phyloP scores from a whole-genome alignment of 2,888 invertebrate species.

The Ichneumon xanthorius region DNA sequence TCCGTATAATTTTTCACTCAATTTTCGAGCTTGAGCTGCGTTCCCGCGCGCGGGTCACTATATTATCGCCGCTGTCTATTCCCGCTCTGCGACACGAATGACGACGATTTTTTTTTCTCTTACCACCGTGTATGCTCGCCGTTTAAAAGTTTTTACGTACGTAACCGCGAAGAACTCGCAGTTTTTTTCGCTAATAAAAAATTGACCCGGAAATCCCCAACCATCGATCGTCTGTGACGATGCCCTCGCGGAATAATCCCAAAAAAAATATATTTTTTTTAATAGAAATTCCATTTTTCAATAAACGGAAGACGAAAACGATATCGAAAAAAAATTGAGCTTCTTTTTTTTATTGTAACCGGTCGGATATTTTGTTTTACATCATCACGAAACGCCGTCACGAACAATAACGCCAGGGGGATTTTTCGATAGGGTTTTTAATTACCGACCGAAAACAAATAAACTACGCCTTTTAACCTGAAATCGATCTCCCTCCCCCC shows the following conservation, averaged over 20 bases:
- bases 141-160: background rate
- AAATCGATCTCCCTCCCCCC: background rate
- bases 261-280: too few relatives aligned
- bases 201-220: background rate
- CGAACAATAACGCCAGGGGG: background rate
- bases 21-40: constrained; percentile 32
- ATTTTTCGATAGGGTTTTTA: background rate
- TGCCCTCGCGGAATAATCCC: too few relatives aligned
- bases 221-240: background rate
- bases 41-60: background rate
- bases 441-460: background rate
- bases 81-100: background rate
- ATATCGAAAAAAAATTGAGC: background rate
- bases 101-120: background rate
- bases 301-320: background rate
- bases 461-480: background rate
- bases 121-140: background rate
- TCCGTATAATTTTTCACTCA: constrained; percentile 39
- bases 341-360: background rate
- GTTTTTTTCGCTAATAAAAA: too few relatives aligned
- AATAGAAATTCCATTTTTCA: background rate
- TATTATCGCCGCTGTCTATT: constrained; percentile 37
- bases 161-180: too few relatives aligned
- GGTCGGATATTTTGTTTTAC: background rate
- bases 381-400: background rate